A percentile compares a stretch with the other conserved stretches of the same genome.
These are phyloP conservation scores for Tiphia femorata DNA, from an alignment of 2,888 invertebrate species.

Conservation along the genomic window DNA sequence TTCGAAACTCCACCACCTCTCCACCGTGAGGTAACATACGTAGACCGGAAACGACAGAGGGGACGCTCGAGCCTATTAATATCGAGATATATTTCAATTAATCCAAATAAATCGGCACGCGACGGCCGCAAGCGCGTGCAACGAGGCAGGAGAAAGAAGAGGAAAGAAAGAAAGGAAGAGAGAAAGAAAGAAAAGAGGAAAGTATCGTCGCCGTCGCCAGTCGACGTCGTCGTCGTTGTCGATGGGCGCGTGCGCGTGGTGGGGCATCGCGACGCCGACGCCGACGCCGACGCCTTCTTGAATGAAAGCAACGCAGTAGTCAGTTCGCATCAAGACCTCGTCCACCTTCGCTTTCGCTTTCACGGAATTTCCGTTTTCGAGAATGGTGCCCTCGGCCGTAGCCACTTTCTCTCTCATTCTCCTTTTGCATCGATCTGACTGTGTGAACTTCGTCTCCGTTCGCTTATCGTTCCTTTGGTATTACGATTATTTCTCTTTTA, in stretches of 20 bases:
- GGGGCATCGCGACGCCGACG: slow-evolving; percentile 51
- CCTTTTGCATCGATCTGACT: too few species aligned
- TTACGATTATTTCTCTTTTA: neutral
- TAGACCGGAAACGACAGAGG: too few species aligned
- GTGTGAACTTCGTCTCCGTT: neutral
- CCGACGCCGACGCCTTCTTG: slow-evolving; percentile 61
- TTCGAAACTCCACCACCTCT: too few species aligned
- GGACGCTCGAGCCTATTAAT: slow-evolving; percentile 54
- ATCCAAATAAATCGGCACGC: slow-evolving; percentile 56
- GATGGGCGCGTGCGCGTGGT: slow-evolving; percentile 52
- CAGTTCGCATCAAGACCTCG: slow-evolving; percentile 59
- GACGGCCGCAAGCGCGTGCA: slow-evolving; percentile 30
- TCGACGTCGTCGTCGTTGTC: neutral
- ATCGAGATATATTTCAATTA: slow-evolving; percentile 53
- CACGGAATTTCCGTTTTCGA: slow-evolving; percentile 34
- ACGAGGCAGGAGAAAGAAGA: slow-evolving; percentile 22
- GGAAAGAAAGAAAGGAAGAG: slow-evolving; percentile 5
- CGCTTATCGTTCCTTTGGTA: neutral
- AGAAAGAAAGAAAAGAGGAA: slow-evolving; percentile 17
- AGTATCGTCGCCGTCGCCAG: neutral
- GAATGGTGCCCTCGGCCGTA: neutral
- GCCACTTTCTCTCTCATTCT: too few species aligned
- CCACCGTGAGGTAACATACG: too few species aligned
- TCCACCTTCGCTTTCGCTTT: slow-evolving; percentile 51
- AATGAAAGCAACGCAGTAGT: slow-evolving; percentile 55